Conservation (phyloP, 2,888 invertebrate genomes). For the Euplagia quadripunctaria region DNA sequence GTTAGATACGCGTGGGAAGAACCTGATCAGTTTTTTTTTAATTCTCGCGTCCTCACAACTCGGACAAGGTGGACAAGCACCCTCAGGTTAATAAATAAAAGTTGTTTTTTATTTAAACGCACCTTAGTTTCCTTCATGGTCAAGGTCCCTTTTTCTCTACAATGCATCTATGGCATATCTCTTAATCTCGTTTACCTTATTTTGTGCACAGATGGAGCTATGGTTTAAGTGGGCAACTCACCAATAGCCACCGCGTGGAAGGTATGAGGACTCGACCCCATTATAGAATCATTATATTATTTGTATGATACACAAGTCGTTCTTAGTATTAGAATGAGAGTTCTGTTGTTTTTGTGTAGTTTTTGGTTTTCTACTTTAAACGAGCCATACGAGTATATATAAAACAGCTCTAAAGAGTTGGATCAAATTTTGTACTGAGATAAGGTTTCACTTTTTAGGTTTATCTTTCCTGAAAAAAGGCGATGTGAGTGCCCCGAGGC, state of each 20-base stretch:
- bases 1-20: conserved; percentile 10
- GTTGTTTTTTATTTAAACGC: neutral
- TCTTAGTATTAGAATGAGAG: too few relatives aligned
- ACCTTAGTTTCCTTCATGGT: neutral
- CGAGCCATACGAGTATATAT: too few relatives aligned
- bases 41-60: conserved; percentile 30
- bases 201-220: neutral
- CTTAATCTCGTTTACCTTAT: neutral
- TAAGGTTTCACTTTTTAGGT: too few relatives aligned
- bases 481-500: too few relatives aligned
- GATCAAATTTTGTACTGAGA: too few relatives aligned
- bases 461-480: too few relatives aligned
- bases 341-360: too few relatives aligned
- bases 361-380: too few relatives aligned
- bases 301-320: too few relatives aligned
- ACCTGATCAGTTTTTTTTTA: conserved; percentile 15
- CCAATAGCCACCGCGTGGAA: neutral
- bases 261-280: too few relatives aligned
- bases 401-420: too few relatives aligned
- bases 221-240: neutral
- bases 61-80: conserved; percentile 41
- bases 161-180: neutral
- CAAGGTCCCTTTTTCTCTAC: neutral
- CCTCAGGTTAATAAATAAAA: conserved; percentile 28
- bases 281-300: neutral